These are phyloP conservation scores for Malacoraja senta DNA, from an alignment of 2,797 vertebrate species.

Conservation along the genomic window DNA sequence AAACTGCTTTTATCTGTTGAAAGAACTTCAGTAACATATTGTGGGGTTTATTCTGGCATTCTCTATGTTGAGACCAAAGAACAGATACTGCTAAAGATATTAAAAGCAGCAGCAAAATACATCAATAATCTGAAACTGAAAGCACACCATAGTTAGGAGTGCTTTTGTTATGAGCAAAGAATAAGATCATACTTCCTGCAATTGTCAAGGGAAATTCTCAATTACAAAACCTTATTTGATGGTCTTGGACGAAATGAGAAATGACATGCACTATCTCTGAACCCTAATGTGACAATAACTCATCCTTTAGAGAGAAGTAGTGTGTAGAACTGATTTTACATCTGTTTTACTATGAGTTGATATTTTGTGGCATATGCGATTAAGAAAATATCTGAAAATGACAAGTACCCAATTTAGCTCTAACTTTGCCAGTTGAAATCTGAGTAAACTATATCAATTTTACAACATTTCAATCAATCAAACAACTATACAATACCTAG, in stretches of 20 bases:
- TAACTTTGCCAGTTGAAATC: background rate
- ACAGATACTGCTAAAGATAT: background rate
- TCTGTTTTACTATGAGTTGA: background rate
- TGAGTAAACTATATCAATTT: background rate
- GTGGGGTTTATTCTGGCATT: background rate
- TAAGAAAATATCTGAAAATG: background rate
- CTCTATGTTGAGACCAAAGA: background rate
- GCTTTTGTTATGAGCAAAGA: background rate
- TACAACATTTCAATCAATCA: background rate
- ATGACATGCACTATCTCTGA: background rate
- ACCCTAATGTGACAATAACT: background rate
- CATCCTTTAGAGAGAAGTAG: background rate
- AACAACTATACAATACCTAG: background rate
- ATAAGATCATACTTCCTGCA: conserved; percentile 1
- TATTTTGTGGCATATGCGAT: background rate
- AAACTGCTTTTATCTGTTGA: background rate
- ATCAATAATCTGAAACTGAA: background rate
- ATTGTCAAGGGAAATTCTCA: conserved; percentile 23
- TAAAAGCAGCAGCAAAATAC: conserved; percentile 33
- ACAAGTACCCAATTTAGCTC: background rate
- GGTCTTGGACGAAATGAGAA: background rate
- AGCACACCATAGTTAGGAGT: background rate
- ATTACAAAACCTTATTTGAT: background rate
- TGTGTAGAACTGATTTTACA: background rate
- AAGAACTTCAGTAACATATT: conserved; percentile 4